A percentile compares a stretch with the other conserved stretches of the same genome.
Conservation (phyloP, 2,113 vertebrate species). For the Rhineura floridana region DNA sequence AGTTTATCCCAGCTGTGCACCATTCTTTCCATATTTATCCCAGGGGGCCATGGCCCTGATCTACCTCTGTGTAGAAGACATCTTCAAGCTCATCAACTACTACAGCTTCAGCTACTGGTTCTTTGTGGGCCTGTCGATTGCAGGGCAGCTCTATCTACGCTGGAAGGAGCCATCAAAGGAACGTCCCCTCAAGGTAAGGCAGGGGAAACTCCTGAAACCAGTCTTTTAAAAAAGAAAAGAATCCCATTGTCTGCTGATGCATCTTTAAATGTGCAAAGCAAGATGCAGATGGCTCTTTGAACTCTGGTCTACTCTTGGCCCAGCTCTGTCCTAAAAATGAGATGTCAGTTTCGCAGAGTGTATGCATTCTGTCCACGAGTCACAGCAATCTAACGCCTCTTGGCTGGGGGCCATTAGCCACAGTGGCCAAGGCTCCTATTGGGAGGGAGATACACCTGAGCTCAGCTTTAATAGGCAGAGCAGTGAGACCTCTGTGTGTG, state of each 20-base stretch:
- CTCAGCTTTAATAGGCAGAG: no score
- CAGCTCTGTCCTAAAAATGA: no score
- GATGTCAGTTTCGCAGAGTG: background rate
- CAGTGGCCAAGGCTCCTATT: background rate
- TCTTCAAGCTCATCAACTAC: constrained; percentile 93
- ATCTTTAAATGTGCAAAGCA: background rate
- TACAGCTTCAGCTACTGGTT: constrained; percentile 98
- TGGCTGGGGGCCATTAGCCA: background rate
- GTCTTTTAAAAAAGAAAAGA: background rate
- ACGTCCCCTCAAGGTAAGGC: constrained; percentile 85
- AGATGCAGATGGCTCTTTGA: no score
- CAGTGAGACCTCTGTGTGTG: no score
- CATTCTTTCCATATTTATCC: rapidly evolving
- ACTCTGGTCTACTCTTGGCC: no score
- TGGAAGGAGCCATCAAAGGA: constrained; percentile 87
- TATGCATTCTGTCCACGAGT: background rate
- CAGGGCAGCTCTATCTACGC: constrained; percentile 90
- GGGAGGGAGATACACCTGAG: background rate
- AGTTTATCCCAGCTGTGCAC: background rate
- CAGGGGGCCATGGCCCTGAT: constrained; percentile 89
- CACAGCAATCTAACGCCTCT: background rate
- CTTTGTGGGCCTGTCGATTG: constrained; percentile 91
- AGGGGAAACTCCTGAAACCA: no score
- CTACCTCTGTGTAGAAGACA: constrained; percentile 91
- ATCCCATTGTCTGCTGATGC: background rate